Evolutionary conservation across 2,113 vertebrate genomes (phyloP).

Genomic region (Amphiprion percula): DNA sequence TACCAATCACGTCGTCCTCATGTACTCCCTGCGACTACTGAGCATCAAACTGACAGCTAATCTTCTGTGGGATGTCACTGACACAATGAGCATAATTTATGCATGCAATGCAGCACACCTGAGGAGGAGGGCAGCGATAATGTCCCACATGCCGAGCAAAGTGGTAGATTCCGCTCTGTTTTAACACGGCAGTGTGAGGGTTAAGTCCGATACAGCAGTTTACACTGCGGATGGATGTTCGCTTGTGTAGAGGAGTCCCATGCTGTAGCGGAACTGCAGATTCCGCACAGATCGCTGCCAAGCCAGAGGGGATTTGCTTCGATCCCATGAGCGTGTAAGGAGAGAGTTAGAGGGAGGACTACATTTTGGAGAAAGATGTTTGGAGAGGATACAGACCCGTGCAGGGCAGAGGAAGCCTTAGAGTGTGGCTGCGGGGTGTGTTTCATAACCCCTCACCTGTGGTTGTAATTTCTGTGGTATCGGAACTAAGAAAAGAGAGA

Average conservation of each 20-base stretch:
- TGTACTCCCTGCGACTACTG: neutral
- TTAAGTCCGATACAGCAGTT: constrained; percentile 87
- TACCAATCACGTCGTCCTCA: neutral
- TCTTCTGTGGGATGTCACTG: constrained; percentile 12
- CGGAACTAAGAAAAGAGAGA: constrained; percentile 38
- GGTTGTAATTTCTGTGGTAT: constrained; percentile 60
- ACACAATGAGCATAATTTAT: constrained; percentile 50
- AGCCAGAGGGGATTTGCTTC: constrained; percentile 77
- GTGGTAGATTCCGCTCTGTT: constrained; percentile 36
- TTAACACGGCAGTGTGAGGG: constrained; percentile 59
- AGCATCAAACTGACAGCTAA: neutral
- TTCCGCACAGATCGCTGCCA: constrained; percentile 78
- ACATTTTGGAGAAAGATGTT: constrained; percentile 50
- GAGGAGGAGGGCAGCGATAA: constrained; percentile 24
- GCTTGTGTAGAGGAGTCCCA: constrained; percentile 80
- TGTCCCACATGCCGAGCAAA: constrained; percentile 42
- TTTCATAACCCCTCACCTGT: constrained; percentile 71
- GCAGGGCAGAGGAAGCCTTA: constrained; percentile 25
- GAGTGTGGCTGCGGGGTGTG: constrained; percentile 40
- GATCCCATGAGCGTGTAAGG: constrained; percentile 51
- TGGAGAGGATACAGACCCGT: constrained; percentile 34
- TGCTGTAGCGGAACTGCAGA: constrained; percentile 83
- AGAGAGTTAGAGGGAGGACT: constrained; percentile 45
- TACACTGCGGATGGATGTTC: constrained; percentile 85
- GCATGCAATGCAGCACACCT: constrained; percentile 72